phyloP scores from a whole-genome alignment of 2,888 invertebrate genomes.

The Scaptomyza parva region DNA sequence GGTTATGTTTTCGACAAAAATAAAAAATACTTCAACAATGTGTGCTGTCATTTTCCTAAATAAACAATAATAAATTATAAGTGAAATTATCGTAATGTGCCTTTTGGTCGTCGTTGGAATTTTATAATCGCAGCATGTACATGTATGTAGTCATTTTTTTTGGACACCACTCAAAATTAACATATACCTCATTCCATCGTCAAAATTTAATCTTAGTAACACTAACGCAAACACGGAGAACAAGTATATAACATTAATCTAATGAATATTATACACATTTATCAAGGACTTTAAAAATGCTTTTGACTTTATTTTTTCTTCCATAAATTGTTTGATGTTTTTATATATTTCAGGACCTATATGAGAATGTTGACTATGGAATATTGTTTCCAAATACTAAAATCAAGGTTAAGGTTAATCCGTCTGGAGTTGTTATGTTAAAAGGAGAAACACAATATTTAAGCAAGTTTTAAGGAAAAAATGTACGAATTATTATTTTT shows the following conservation, averaged over 20 bases:
- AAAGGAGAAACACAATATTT: constrained; percentile 90
- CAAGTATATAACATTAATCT: not conserved
- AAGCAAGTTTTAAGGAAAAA: constrained; percentile 36
- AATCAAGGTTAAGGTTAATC: constrained; percentile 97
- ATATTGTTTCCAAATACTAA: constrained; percentile 93
- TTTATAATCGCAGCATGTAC: constrained; percentile 5
- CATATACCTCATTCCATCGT: constrained; percentile 2
- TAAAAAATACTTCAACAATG: not conserved
- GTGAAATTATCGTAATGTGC: not conserved
- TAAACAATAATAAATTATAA: not conserved
- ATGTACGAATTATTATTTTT: constrained; percentile 5
- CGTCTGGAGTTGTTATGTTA: constrained; percentile 95
- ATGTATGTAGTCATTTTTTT: constrained; percentile 4
- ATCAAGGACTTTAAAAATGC: not conserved
- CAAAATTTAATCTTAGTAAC: not conserved
- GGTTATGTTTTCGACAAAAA: not conserved
- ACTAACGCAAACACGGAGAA: constrained; percentile 4
- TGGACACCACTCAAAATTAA: not conserved
- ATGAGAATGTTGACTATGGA: constrained; percentile 95
- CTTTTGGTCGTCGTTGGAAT: not conserved
- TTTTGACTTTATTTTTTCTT: not conserved
- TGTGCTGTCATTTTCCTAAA: not conserved
- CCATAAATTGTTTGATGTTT: constrained; percentile 23
- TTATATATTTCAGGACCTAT: constrained; percentile 90
- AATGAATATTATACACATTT: not conserved